Conservation (phyloP, 2,113 vertebrate species). For the Protomyctophum bolini region DNA sequence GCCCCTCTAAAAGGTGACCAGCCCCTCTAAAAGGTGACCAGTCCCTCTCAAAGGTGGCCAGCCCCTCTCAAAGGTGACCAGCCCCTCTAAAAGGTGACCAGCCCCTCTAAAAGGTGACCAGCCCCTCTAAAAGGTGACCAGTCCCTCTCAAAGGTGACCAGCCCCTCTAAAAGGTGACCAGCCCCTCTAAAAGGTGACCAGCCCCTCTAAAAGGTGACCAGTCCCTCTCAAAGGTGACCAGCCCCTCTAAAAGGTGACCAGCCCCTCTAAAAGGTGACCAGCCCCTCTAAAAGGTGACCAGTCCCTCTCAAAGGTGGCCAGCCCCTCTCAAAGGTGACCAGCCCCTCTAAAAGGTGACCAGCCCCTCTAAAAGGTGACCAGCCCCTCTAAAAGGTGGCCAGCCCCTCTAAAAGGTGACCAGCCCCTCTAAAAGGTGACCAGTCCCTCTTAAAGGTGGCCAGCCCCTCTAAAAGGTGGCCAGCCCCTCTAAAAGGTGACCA, state of each 20-base stretch:
- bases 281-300: too few species aligned
- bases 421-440: too few species aligned
- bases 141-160: too few species aligned
- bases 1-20: too few species aligned
- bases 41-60: not conserved
- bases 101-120: slow-evolving; percentile 7
- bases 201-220: not conserved
- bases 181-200: not conserved
- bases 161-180: too few species aligned
- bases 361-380: not conserved
- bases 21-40: not conserved
- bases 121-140: too few species aligned
- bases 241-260: not conserved
- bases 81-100: not conserved
- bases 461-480: too few species aligned
- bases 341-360: not conserved
- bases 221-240: not conserved
- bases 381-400: slow-evolving; percentile 1
- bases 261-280: slow-evolving; percentile 7
- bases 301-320: too few species aligned
- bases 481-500: not conserved
- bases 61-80: not conserved
- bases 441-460: too few species aligned
- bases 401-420: slow-evolving; percentile 7
- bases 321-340: too few species aligned